Conservation (phyloP, 2,113 vertebrate genomes). For the Thalassoma bifasciatum region DNA sequence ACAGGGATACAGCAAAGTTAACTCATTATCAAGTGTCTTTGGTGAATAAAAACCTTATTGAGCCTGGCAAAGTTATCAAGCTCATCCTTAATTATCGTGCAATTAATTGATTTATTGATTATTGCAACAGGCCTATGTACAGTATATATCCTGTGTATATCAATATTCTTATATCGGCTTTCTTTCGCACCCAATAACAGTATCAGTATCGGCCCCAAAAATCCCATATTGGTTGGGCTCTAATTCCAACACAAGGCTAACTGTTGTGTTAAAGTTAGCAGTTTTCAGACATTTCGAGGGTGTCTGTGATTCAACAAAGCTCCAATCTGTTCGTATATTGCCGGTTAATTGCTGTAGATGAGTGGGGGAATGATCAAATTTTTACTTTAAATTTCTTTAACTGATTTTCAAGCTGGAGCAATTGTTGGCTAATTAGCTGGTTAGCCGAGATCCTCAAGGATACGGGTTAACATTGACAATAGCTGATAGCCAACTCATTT, state of each 20-base stretch:
- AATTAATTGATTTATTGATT: no score
- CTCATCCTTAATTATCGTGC: no score
- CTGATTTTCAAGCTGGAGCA: slow-evolving; percentile 13
- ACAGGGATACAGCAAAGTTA: no score
- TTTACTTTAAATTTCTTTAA: slow-evolving; percentile 27
- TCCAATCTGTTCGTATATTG: neutral
- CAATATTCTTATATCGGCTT: no score
- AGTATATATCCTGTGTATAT: no score
- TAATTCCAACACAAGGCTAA: neutral
- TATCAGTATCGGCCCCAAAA: no score
- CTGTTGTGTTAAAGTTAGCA: neutral
- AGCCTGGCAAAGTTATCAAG: no score
- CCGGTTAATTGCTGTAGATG: slow-evolving; percentile 21
- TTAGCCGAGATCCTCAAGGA: slow-evolving; percentile 21
- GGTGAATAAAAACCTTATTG: no score
- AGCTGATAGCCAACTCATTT: neutral
- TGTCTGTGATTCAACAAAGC: slow-evolving; percentile 11
- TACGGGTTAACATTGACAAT: slow-evolving; percentile 12
- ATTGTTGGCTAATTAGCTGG: slow-evolving; percentile 45
- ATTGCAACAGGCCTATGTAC: no score
- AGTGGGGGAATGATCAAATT: neutral
- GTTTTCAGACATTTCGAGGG: neutral
- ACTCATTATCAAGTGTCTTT: no score
- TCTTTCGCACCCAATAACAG: no score
- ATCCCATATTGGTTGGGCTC: no score